A percentile compares a stretch with the other conserved stretches of the same genome.
These are phyloP conservation scores for Meriones unguiculatus DNA, from an alignment of 2,113 vertebrate genomes.

Conservation along the genomic window DNA sequence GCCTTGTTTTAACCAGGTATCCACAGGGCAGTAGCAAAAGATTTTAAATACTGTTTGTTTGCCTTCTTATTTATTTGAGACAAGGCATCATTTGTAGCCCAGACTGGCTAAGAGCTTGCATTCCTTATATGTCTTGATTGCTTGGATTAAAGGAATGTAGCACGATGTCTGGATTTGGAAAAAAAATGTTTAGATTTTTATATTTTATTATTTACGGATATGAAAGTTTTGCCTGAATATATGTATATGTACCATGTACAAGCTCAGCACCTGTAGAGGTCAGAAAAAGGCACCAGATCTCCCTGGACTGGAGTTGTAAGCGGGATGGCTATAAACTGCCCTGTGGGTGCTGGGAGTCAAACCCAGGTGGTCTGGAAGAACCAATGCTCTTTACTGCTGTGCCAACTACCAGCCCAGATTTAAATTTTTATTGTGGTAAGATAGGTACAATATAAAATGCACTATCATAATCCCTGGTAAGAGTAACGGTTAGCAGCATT, in stretches of 20 bases:
- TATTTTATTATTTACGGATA: not conserved
- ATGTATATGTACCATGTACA: not conserved
- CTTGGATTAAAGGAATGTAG: not conserved
- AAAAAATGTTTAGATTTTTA: not conserved
- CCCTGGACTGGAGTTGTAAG: not conserved
- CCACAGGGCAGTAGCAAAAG: not conserved
- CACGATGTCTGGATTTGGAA: not conserved
- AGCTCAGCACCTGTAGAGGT: not conserved
- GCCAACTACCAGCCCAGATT: not conserved
- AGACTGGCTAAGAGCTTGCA: not conserved
- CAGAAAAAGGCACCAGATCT: not conserved
- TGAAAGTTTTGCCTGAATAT: not conserved
- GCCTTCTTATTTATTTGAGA: too few relatives aligned
- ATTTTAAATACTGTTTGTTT: not conserved
- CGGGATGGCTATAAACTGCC: not conserved
- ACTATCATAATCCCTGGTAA: not conserved
- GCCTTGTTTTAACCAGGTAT: not conserved
- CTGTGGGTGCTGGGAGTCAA: not conserved
- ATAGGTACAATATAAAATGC: not conserved
- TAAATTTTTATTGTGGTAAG: not conserved
- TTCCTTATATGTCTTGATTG: not conserved
- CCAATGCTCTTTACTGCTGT: not conserved
- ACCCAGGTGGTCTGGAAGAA: not conserved
- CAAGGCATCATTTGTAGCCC: not conserved
- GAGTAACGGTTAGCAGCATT: not conserved